Conservation (phyloP, 2,113 vertebrate species). For the Eulemur macaco region DNA sequence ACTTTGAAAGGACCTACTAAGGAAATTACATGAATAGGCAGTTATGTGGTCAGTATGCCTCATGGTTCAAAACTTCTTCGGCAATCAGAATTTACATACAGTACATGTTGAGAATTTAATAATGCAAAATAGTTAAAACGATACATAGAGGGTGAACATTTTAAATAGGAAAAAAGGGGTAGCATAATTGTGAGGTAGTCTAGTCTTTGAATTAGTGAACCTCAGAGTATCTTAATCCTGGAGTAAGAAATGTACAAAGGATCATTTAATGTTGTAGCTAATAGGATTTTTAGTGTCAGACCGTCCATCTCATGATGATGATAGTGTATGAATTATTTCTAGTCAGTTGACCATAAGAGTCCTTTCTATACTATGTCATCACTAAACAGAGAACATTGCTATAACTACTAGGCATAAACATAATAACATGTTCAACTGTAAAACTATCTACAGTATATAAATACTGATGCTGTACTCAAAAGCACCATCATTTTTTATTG, state of each 20-base stretch:
- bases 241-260: conserved; percentile 38
- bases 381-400: conserved; percentile 71
- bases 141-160: background rate
- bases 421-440: conserved; percentile 78
- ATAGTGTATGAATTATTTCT: conserved; percentile 69
- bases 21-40: background rate
- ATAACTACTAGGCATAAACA: conserved; percentile 77
- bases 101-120: background rate
- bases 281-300: conserved; percentile 54
- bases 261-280: conserved; percentile 59
- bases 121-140: conserved; percentile 58
- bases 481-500: conserved; percentile 76
- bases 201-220: conserved; percentile 40
- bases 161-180: background rate
- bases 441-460: conserved; percentile 81
- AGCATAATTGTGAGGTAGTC: background rate
- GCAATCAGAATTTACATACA: background rate
- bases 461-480: conserved; percentile 77
- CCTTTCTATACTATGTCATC: conserved; percentile 76
- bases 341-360: conserved; percentile 64
- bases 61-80: background rate
- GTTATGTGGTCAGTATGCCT: background rate
- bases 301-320: conserved; percentile 68
- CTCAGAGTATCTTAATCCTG: conserved; percentile 35
- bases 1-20: conserved; percentile 48